Evolutionary conservation across 64 coral and sea anemone species (phyloP), one percentile per base, ranked within the genome.

Genomic region (Stylophora pistillata): DNA sequence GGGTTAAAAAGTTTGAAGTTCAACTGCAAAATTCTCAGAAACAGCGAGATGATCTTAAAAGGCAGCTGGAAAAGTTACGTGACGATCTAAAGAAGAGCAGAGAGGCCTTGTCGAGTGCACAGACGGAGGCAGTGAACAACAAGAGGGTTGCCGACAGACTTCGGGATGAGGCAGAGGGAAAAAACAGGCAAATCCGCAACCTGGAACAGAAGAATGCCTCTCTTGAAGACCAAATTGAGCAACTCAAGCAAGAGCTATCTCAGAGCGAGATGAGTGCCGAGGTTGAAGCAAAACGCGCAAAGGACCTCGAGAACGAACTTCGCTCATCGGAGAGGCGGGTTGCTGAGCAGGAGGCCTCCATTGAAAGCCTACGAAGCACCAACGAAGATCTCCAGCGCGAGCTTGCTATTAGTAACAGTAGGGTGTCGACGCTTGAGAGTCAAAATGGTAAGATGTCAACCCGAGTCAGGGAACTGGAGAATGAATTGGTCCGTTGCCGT

Each of bases 91-190:
- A 93, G 82, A 89, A 85, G 26, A 97, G 90, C n/a, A 97, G 90
- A 61, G 87, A 93, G 56, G 77, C 81, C 10, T 80, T 97, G 58
- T 31, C 33, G 18, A 88, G 79, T 58, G 72, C 78, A 30, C 91
- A 87, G 15, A 60, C 76, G 31, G 91, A 97, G 23, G 95, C 95
- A 6, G 53, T 93, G 20, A 89, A 97, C 30, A 89, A 97, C 58
- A 97, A 97, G 91, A 93, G 93, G 56, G 87, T 74, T 56, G 95
- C 91, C 29, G 95, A 97, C 72, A 85, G 90, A 76, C 91, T 97
- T 53, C 87, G 91, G 20, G 95, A 97, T 62, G 95, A 97, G 53
- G 78, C 86, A 47, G 95, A 77, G 60, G 63, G 75, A n/a, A 97
- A 97, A 21, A 91, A 97, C 87, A 93, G 93, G 82, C 88, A 90